These are phyloP conservation scores for Spheniscus mendiculus DNA, from an alignment of 2,113 vertebrate genomes.

Conservation along the genomic window DNA sequence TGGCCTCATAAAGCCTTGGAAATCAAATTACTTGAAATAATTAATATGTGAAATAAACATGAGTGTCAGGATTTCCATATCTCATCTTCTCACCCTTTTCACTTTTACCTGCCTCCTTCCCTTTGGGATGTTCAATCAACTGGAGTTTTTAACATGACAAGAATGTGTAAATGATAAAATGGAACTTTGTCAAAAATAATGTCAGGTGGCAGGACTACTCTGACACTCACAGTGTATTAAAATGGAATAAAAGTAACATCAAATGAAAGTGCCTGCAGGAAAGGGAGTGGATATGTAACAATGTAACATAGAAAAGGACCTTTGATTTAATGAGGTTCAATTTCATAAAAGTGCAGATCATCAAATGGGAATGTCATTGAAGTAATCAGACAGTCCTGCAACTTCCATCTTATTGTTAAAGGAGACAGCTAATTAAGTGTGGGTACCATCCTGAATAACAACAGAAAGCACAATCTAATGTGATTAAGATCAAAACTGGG, in stretches of 20 bases:
- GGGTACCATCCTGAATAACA: not conserved
- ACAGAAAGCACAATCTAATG: not conserved
- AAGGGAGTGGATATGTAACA: not conserved
- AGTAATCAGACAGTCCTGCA: not conserved
- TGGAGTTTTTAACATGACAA: not conserved
- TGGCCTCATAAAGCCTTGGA: not conserved
- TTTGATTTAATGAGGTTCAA: slow-evolving; percentile 51
- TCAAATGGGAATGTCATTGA: slow-evolving; percentile 24
- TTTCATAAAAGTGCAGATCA: slow-evolving; percentile 13
- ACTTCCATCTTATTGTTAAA: not conserved
- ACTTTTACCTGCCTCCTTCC: not conserved
- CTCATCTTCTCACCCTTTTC: not conserved
- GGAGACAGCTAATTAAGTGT: slow-evolving; percentile 8
- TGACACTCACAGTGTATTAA: not conserved
- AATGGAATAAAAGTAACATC: not conserved
- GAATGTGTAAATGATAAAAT: slow-evolving; percentile 17
- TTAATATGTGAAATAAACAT: slow-evolving; percentile 37
- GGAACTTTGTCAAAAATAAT: slow-evolving; percentile 1
- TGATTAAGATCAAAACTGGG: not conserved
- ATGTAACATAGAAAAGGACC: not conserved
- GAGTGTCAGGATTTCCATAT: not conserved
- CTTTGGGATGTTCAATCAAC: not conserved
- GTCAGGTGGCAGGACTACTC: not conserved
- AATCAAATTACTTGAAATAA: slow-evolving; percentile 22
- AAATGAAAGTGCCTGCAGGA: not conserved